A percentile compares a stretch with the other conserved stretches of the same genome.
phyloP scores from a whole-genome alignment of 64 coral and sea anemone genomes.

The Orbicella faveolata region DNA sequence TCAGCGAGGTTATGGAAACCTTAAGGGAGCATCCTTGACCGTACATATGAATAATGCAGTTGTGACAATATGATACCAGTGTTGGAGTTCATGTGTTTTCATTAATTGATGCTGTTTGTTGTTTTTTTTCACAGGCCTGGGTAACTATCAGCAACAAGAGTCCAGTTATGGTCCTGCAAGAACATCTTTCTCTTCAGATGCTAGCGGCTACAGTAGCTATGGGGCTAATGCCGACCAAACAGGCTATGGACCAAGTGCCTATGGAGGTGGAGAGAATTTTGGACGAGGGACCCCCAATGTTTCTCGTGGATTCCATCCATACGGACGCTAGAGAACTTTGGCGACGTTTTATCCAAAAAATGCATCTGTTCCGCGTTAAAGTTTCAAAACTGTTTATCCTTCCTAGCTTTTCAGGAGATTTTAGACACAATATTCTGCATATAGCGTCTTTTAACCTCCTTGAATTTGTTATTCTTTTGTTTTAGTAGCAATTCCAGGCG shows the following conservation, averaged over 20 bases:
- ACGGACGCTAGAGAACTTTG: conserved; percentile 45
- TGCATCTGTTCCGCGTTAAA: too few relatives aligned
- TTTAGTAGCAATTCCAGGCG: too few relatives aligned
- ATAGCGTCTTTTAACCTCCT: too few relatives aligned
- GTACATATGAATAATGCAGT: too few relatives aligned
- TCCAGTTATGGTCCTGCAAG: conserved; percentile 63
- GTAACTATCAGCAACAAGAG: conserved; percentile 62
- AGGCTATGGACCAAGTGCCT: conserved; percentile 3
- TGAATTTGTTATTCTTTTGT: too few relatives aligned
- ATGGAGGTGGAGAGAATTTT: conserved; percentile 37
- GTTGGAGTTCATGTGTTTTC: background rate
- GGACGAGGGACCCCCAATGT: conserved; percentile 45
- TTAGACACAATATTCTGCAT: too few relatives aligned
- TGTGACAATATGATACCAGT: background rate
- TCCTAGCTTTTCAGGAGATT: too few relatives aligned
- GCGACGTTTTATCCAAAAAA: too few relatives aligned
- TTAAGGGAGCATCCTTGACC: too few relatives aligned
- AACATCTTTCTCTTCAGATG: conserved; percentile 41
- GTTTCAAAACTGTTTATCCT: too few relatives aligned
- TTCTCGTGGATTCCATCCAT: conserved; percentile 54
- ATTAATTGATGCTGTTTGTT: background rate
- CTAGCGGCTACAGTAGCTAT: conserved; percentile 16
- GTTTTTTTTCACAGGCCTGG: conserved; percentile 31
- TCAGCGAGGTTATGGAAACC: too few relatives aligned
- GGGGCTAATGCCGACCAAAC: conserved; percentile 10